phyloP scores from a whole-genome alignment of 2,888 invertebrate genomes.

The Punctoribates punctum region DNA sequence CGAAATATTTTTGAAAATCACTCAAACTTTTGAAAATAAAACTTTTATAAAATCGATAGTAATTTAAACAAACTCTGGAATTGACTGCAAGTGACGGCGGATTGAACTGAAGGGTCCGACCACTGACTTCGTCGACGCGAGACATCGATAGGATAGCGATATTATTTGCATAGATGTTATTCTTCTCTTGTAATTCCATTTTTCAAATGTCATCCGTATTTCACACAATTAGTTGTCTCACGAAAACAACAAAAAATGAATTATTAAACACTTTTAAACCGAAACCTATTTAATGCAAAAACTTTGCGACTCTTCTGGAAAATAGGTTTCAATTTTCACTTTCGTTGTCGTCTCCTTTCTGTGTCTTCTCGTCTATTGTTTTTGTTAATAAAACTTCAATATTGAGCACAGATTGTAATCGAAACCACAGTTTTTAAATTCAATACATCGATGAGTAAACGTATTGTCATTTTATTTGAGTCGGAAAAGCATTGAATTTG shows the following conservation, averaged over 20 bases:
- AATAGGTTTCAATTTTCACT: background rate
- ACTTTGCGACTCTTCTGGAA: background rate
- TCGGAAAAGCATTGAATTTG: background rate
- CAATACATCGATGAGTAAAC: background rate
- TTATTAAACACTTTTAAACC: no score
- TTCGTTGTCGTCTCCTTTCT: background rate
- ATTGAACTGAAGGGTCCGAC: constrained; percentile 12
- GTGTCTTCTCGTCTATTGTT: background rate
- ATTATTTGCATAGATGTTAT: background rate
- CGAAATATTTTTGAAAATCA: no score
- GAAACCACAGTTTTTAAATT: background rate
- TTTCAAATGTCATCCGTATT: no score
- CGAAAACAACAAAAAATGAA: background rate
- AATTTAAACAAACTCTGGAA: background rate
- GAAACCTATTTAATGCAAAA: background rate
- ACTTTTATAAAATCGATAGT: background rate
- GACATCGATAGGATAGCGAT: constrained; percentile 1
- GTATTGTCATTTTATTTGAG: background rate
- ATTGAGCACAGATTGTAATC: background rate
- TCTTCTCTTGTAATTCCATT: constrained; percentile 21
- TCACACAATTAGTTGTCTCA: background rate
- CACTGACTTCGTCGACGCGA: constrained; percentile 1
- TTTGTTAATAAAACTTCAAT: background rate
- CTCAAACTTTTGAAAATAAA: background rate
- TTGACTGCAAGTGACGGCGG: background rate